A percentile compares a stretch with the other conserved stretches of the same genome.
Evolutionary conservation across 2,888 invertebrate species (phyloP).

Genomic region (Ennomos erosarius): DNA sequence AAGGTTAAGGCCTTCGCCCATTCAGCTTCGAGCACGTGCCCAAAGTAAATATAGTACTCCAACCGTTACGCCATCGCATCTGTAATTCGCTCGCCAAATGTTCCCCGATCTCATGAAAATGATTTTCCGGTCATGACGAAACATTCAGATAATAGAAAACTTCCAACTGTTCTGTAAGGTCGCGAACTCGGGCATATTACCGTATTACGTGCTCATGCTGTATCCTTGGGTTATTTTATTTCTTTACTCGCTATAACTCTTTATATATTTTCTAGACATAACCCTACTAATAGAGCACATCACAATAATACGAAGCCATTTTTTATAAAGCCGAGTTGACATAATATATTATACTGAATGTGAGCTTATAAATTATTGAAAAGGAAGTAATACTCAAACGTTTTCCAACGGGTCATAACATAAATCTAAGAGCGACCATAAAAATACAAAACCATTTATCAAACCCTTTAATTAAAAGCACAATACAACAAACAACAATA

Average conservation of each 20-base stretch:
- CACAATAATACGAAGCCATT: too few relatives aligned
- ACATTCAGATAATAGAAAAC: conserved; percentile 18
- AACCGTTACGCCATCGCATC: conserved; percentile 64
- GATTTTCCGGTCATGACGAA: conserved; percentile 23
- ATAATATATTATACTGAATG: too few relatives aligned
- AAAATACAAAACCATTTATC: background rate
- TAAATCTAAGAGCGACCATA: too few relatives aligned
- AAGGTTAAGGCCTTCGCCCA: conserved; percentile 80
- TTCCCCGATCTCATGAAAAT: conserved; percentile 31
- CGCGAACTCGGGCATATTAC: background rate
- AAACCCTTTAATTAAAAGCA: conserved; percentile 3
- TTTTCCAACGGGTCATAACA: too few relatives aligned
- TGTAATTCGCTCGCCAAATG: conserved; percentile 58
- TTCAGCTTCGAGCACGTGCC: conserved; percentile 82
- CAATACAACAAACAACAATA: conserved; percentile 8
- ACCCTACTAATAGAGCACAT: too few relatives aligned
- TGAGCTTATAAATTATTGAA: too few relatives aligned
- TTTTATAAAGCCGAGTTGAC: too few relatives aligned
- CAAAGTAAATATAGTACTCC: conserved; percentile 82
- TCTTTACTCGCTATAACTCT: too few relatives aligned
- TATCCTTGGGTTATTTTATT: too few relatives aligned
- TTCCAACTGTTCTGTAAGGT: conserved; percentile 10
- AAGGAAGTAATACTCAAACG: too few relatives aligned
- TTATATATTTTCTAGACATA: too few relatives aligned
- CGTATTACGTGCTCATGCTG: too few relatives aligned